These are phyloP conservation scores for Perca flavescens DNA, from an alignment of 2,113 vertebrate species.

Conservation along the genomic window DNA sequence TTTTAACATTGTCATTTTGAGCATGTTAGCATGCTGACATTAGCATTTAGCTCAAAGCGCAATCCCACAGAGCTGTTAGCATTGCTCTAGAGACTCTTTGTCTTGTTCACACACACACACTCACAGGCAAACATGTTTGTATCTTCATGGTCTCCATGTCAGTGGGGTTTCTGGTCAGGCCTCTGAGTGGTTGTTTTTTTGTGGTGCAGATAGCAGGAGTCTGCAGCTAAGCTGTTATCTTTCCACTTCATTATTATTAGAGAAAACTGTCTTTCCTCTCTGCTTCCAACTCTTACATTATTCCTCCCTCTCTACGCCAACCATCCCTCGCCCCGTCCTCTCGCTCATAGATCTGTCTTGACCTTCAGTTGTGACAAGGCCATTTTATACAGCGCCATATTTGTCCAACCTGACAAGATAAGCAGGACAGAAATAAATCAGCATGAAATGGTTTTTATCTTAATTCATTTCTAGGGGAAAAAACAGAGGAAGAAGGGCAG, in stretches of 20 bases:
- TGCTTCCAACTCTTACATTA: constrained; percentile 40
- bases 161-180: constrained; percentile 39
- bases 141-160: too few species aligned
- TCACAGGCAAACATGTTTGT: too few species aligned
- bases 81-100: not conserved
- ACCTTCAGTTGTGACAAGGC: constrained; percentile 76
- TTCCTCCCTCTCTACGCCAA: constrained; percentile 15
- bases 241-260: constrained; percentile 72
- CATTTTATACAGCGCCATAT: constrained; percentile 69
- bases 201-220: constrained; percentile 62
- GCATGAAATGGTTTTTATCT: constrained; percentile 67
- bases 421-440: constrained; percentile 70
- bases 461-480: constrained; percentile 54
- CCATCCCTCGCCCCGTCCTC: constrained; percentile 9
- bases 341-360: constrained; percentile 64
- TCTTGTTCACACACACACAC: too few species aligned
- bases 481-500: not conserved
- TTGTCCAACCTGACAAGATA: constrained; percentile 78
- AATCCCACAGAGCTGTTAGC: not conserved
- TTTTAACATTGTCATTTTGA: not conserved
- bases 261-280: constrained; percentile 49
- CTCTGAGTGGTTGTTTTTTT: constrained; percentile 32
- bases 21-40: not conserved
- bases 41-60: not conserved
- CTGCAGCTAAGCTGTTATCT: constrained; percentile 67